Conservation (phyloP, 2,888 invertebrate genomes). For the Euproctis similis region DNA sequence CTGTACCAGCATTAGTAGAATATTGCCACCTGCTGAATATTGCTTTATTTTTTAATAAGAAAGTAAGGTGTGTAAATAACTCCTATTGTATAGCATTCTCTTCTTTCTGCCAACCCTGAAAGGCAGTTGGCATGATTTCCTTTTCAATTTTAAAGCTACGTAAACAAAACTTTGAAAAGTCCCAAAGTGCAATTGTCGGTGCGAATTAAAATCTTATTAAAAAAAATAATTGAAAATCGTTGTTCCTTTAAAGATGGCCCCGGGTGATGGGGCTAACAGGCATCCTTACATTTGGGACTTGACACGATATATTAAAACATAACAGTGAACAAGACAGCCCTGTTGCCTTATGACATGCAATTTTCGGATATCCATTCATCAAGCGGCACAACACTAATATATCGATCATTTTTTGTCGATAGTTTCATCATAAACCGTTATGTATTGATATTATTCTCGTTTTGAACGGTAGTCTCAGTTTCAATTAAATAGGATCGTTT, state of each 20-base stretch:
- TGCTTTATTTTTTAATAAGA: no score
- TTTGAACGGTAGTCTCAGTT: constrained; percentile 18
- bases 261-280: constrained; percentile 50
- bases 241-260: constrained; percentile 27
- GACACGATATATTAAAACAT: constrained; percentile 65
- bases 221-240: constrained; percentile 18
- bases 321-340: constrained; percentile 51
- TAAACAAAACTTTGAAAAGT: no score
- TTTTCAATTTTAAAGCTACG: no score
- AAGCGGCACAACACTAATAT: constrained; percentile 35
- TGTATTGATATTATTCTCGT: constrained; percentile 16
- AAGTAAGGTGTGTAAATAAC: no score
- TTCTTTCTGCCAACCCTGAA: no score
- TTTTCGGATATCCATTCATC: constrained; percentile 69
- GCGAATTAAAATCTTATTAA: constrained; percentile 9
- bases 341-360: constrained; percentile 70
- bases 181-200: constrained; percentile 8
- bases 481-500: constrained; percentile 19
- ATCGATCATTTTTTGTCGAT: constrained; percentile 38
- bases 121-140: no score
- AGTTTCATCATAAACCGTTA: constrained; percentile 13
- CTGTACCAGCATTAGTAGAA: no score
- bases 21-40: no score
- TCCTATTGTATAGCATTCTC: no score
- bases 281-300: constrained; percentile 36